phyloP scores from a whole-genome alignment of 2,888 invertebrate genomes.

The Phymatocera aterrima region DNA sequence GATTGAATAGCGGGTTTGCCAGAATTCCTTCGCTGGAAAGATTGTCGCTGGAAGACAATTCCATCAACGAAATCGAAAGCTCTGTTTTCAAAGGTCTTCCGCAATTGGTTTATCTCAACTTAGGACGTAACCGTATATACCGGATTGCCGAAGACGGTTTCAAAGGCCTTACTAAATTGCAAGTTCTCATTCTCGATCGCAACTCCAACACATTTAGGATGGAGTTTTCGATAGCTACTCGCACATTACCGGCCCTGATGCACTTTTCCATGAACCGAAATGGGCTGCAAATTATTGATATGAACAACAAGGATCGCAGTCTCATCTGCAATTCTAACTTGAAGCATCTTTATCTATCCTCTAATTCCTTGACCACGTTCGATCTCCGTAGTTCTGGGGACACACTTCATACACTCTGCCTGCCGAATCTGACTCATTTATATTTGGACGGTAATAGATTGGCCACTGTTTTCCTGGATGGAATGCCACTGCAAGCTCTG shows the following conservation, averaged over 20 bases:
- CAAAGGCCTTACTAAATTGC: background rate
- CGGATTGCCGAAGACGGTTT: background rate
- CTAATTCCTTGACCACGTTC: too few species aligned
- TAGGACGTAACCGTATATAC: background rate
- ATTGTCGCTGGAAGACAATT: background rate
- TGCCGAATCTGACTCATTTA: too few species aligned
- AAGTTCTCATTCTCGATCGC: background rate
- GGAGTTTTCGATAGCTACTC: too few species aligned
- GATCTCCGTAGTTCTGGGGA: too few species aligned
- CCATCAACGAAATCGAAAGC: background rate
- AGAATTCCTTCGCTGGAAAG: conserved; percentile 1
- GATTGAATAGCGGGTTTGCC: background rate
- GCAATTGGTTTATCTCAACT: background rate
- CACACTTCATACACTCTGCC: too few species aligned
- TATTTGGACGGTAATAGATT: background rate
- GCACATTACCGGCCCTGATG: too few species aligned
- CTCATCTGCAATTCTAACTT: too few species aligned
- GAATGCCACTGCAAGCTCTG: background rate
- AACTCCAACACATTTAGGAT: background rate
- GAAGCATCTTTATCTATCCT: too few species aligned
- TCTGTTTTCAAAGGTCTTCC: background rate
- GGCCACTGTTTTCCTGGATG: background rate
- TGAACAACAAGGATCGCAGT: too few species aligned
- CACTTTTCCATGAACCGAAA: too few species aligned
- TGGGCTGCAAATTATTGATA: too few species aligned